Evolutionary conservation across 2,888 invertebrate species (phyloP).

Genomic region (Metallyticus violacea): DNA sequence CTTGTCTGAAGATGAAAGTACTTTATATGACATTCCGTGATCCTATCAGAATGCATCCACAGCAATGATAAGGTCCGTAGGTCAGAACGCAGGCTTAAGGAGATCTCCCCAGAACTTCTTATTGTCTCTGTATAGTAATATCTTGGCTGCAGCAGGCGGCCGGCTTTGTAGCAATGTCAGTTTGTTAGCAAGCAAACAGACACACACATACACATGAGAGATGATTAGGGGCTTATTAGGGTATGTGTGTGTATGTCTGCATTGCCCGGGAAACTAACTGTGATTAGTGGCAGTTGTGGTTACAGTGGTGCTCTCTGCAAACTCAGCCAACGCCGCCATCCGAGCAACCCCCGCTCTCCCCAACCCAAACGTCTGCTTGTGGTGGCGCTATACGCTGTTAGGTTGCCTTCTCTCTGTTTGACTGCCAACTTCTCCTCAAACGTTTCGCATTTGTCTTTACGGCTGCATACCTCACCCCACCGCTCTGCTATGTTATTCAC

Average conservation of each 20-base stretch:
- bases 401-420: not conserved
- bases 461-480: not conserved
- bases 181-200: not conserved
- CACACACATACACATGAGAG: not conserved
- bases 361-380: not conserved
- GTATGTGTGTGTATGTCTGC: conserved; percentile 4
- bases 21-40: too few species aligned
- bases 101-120: not conserved
- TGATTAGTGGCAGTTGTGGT: conserved; percentile 14
- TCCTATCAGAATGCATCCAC: too few species aligned
- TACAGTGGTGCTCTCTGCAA: not conserved
- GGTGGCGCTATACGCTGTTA: not conserved
- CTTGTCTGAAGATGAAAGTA: too few species aligned
- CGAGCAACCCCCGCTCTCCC: not conserved
- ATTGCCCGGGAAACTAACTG: conserved; percentile 9
- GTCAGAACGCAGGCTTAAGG: not conserved
- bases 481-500: not conserved
- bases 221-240: conserved; percentile 21
- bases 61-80: not conserved
- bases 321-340: not conserved
- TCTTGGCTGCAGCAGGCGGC: not conserved
- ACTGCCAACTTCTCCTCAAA: not conserved
- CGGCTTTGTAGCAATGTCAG: not conserved
- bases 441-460: not conserved
- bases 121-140: not conserved